Evolutionary conservation across 2,888 invertebrate species (phyloP), one percentile per base, ranked within the genome.

Genomic region (Cryptophagus acutangulus): DNA sequence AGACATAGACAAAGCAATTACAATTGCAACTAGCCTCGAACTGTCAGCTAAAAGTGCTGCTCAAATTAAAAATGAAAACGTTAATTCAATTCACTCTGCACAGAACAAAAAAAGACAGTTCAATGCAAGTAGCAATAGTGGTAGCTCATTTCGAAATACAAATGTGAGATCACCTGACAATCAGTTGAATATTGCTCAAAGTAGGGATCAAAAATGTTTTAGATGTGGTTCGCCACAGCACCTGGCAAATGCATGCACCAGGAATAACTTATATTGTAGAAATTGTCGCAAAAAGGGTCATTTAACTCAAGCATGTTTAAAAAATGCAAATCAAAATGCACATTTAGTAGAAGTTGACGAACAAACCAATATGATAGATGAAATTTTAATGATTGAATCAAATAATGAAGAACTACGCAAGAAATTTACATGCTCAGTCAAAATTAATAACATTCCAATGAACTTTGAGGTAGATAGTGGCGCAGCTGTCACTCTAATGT

Each of bases 21-120:
- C 51, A 13, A 51, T 49, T 20, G 54, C 58, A 14, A 45, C 41
- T n/a, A 45, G 54, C 10, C 52, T 55, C 46, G 55, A 57, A 44
- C 36, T 26, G 9, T 44, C 41, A 14, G 43, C 34, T 14, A 33
- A 33, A 43, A 54, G 52, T 34, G 50, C 51, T 8, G 49, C 44
- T 12, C 47, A 57, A 44, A 31, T 57, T n/a, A n/a, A n/a, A 25
- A 55, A 46, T 14, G 9, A 33, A 16, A 41, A 17, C 36, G n/a
- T 33, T 20, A 30, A 37, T 26, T 6, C 26, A 26, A 26, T 4
- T 26, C 10, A 3, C 9, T 4, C 4, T 8, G 5, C 3, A n/a
- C n/a, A n/a, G n/a, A 26, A n/a, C n/a, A n/a, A 26, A 4, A 12
- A 12, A 3, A 6, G 26, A n/a, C n/a, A n/a, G n/a, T n/a, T n/a